Conservation (phyloP, 2,888 invertebrate genomes). For the Didymodactylos carnosus region DNA sequence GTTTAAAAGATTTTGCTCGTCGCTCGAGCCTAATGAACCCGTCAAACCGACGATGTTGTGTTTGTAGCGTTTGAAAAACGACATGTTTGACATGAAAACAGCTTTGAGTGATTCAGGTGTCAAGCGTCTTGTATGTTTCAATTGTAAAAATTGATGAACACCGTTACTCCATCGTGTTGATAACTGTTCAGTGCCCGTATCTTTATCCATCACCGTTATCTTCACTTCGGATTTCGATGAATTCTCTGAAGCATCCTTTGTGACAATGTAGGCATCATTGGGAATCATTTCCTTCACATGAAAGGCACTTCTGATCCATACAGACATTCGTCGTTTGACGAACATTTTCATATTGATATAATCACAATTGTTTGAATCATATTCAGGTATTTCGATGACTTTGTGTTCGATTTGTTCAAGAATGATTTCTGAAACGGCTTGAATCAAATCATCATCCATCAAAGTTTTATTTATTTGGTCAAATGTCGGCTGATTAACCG, state of each 20-base stretch:
- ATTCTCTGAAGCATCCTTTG: neutral
- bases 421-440: neutral
- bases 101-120: conserved; percentile 14
- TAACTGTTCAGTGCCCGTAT: conserved; percentile 17
- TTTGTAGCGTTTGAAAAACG: conserved; percentile 14
- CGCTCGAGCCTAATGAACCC: conserved; percentile 17
- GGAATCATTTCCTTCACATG: neutral
- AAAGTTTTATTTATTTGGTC: neutral
- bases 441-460: neutral
- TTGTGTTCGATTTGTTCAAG: neutral
- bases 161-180: conserved; percentile 18
- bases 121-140: conserved; percentile 16
- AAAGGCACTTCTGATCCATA: neutral
- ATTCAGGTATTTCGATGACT: neutral
- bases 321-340: neutral
- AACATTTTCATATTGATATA: neutral
- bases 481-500: neutral
- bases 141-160: conserved; percentile 18
- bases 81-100: conserved; percentile 17
- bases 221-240: neutral
- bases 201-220: neutral
- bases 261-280: neutral
- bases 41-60: conserved; percentile 22
- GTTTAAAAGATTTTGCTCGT: conserved; percentile 22
- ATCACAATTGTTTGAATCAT: neutral